Conservation (phyloP, 2,113 vertebrate genomes). For the Lota lota region DNA sequence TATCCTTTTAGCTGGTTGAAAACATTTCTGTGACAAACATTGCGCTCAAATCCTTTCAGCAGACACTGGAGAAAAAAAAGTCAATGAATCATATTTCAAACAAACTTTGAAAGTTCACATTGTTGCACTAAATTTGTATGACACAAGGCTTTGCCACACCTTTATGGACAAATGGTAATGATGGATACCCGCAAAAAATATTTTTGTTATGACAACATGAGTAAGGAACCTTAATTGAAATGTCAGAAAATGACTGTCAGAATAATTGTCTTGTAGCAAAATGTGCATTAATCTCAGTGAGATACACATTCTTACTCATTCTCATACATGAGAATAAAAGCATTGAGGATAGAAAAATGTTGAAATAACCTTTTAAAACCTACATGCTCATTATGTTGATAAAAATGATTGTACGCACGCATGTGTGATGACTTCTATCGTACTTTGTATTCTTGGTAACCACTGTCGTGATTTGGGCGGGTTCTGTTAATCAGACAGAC, state of each 20-base stretch:
- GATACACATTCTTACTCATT: slow-evolving; percentile 98
- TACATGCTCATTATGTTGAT: slow-evolving; percentile 98
- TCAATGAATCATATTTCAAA: slow-evolving; percentile 71
- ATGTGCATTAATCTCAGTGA: slow-evolving; percentile 99
- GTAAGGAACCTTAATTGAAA: slow-evolving; percentile 81
- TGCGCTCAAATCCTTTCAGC: slow-evolving; percentile 68
- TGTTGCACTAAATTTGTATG: slow-evolving; percentile 98
- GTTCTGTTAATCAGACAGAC: slow-evolving; percentile 84
- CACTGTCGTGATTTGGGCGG: slow-evolving; percentile 90
- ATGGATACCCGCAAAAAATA: slow-evolving; percentile 82
- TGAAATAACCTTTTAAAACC: slow-evolving; percentile 71
- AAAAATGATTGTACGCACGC: slow-evolving; percentile 93
- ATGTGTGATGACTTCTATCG: slow-evolving; percentile 95
- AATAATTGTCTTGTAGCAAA: slow-evolving; percentile 98
- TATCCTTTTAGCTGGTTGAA: slow-evolving; percentile 68
- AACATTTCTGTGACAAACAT: slow-evolving; percentile 70
- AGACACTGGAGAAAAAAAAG: slow-evolving; percentile 71
- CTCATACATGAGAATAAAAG: slow-evolving; percentile 99
- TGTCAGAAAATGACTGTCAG: slow-evolving; percentile 84
- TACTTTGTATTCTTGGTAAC: slow-evolving; percentile 92
- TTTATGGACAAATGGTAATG: slow-evolving; percentile 93
- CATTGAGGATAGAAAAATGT: slow-evolving; percentile 73
- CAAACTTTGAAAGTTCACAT: slow-evolving; percentile 88
- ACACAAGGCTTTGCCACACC: slow-evolving; percentile 91
- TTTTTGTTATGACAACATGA: slow-evolving; percentile 85